Percentiles rank a stretch among this genome's conserved stretches.
Evolutionary conservation across 2,888 invertebrate genomes (phyloP).

Genomic region (Aphrophora alni): DNA sequence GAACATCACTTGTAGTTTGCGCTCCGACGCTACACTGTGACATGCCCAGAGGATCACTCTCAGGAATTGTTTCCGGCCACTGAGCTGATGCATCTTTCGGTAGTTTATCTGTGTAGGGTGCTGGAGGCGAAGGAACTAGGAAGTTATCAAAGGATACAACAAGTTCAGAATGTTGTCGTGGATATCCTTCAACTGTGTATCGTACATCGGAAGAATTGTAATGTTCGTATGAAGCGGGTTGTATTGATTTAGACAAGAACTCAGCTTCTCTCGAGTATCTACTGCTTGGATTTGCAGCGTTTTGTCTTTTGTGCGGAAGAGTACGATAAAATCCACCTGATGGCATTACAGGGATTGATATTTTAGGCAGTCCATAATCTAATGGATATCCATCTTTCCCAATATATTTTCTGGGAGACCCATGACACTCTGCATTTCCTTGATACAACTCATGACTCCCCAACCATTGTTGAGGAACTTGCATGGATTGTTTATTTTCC

Average conservation of each 20-base stretch:
- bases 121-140: slow-evolving; percentile 45
- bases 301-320: slow-evolving; percentile 70
- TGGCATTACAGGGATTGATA: slow-evolving; percentile 55
- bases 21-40: slow-evolving; percentile 40
- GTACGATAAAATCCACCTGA: slow-evolving; percentile 66
- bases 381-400: slow-evolving; percentile 81
- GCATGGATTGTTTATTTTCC: slow-evolving; percentile 51
- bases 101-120: slow-evolving; percentile 42
- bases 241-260: slow-evolving; percentile 63
- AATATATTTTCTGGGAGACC: slow-evolving; percentile 73
- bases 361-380: slow-evolving; percentile 77
- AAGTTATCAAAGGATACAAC: slow-evolving; percentile 36
- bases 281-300: slow-evolving; percentile 52
- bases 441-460: slow-evolving; percentile 61
- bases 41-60: slow-evolving; percentile 44
- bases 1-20: slow-evolving; percentile 29
- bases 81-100: slow-evolving; percentile 44
- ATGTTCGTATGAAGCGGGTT: slow-evolving; percentile 59
- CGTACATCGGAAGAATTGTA: slow-evolving; percentile 64
- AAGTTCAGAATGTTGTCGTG: slow-evolving; percentile 57
- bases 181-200: slow-evolving; percentile 83
- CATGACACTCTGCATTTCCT: slow-evolving; percentile 71
- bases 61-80: slow-evolving; percentile 48
- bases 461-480: slow-evolving; percentile 58
- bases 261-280: slow-evolving; percentile 71